A percentile compares a stretch with the other conserved stretches of the same genome.
phyloP scores from a whole-genome alignment of 2,888 invertebrate species.

The Spicauda simplicius region DNA sequence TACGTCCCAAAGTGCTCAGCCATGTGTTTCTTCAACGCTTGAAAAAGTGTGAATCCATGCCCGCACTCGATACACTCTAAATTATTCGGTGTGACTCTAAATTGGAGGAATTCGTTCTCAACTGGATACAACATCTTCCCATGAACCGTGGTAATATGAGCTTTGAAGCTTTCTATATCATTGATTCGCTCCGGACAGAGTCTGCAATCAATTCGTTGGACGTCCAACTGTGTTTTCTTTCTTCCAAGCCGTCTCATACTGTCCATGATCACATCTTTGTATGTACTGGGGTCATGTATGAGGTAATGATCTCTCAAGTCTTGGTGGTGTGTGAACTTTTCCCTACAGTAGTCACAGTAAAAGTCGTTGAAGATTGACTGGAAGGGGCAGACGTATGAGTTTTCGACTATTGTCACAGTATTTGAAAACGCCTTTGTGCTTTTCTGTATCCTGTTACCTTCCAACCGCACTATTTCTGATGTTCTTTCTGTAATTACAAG shows the following conservation, averaged over 20 bases:
- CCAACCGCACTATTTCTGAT: constrained; percentile 20
- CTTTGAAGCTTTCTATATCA: constrained; percentile 56
- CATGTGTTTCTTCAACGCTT: constrained; percentile 65
- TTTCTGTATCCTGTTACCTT: constrained; percentile 22
- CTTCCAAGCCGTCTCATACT: constrained; percentile 47
- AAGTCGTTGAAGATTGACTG: constrained; percentile 63
- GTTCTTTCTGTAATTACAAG: constrained; percentile 15
- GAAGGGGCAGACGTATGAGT: constrained; percentile 66
- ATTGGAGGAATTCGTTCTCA: constrained; percentile 57
- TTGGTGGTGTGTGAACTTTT: constrained; percentile 64
- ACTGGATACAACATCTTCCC: constrained; percentile 44
- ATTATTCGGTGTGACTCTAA: constrained; percentile 53
- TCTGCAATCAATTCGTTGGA: constrained; percentile 66
- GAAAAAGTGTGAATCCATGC: constrained; percentile 54
- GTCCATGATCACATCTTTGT: constrained; percentile 60
- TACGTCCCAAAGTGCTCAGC: constrained; percentile 66
- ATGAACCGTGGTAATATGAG: constrained; percentile 55
- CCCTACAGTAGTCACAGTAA: constrained; percentile 68
- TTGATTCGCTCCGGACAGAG: constrained; percentile 61
- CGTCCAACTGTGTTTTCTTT: constrained; percentile 68
- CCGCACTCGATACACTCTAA: constrained; percentile 49
- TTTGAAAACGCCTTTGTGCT: constrained; percentile 51
- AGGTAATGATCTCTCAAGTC: constrained; percentile 63
- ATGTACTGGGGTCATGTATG: constrained; percentile 55
- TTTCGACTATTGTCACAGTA: constrained; percentile 58